These are phyloP conservation scores for Prunella fulvescens DNA, from an alignment of 2,113 vertebrate species.

Conservation along the genomic window DNA sequence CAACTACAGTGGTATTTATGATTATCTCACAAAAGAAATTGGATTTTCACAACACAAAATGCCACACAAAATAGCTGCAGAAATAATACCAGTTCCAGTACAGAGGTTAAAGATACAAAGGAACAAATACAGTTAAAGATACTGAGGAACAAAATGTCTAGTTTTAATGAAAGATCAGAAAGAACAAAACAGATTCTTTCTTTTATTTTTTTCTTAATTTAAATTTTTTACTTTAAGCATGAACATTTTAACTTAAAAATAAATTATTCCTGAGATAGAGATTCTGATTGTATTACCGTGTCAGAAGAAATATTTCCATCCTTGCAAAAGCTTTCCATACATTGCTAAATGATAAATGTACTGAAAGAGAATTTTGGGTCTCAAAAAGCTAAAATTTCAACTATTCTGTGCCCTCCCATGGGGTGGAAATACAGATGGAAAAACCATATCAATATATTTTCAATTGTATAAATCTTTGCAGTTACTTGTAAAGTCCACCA, in stretches of 20 bases:
- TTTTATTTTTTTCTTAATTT: neutral
- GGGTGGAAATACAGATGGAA: neutral
- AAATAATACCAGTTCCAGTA: neutral
- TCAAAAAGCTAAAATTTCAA: neutral
- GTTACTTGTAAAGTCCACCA: neutral
- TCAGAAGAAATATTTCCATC: neutral
- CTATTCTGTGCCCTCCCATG: neutral
- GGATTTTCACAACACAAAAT: neutral
- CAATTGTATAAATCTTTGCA: neutral
- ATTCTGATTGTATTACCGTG: neutral
- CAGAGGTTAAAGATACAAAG: neutral
- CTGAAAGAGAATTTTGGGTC: neutral
- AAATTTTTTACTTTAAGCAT: neutral
- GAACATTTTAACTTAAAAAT: neutral
- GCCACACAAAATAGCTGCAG: neutral
- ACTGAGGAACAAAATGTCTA: neutral
- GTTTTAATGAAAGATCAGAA: neutral
- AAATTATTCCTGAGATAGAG: neutral
- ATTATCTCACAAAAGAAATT: neutral
- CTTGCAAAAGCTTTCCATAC: neutral
- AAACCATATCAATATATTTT: neutral
- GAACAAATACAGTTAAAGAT: too few species aligned
- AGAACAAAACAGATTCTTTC: neutral
- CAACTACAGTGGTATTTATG: neutral
- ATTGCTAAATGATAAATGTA: neutral